These are phyloP conservation scores for Halichondria panicea DNA, from an alignment of 37 sponge, comb jelly and placozoan genomes.

Conservation along the genomic window DNA sequence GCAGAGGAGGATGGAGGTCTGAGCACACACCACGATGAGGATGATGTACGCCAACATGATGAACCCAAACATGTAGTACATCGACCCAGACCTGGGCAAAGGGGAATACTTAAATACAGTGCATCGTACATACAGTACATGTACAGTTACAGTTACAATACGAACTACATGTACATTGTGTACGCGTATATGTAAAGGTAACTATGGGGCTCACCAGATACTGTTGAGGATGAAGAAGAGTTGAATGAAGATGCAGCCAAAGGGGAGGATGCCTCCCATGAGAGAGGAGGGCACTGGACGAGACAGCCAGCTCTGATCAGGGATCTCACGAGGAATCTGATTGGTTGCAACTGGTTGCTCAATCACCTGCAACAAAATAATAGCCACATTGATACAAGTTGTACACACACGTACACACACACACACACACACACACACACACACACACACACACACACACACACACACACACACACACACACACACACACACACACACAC, in stretches of 20 bases:
- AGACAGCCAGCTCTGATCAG: conserved; percentile 88
- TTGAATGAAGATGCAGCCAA: conserved; percentile 98
- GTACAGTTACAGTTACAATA: too few species aligned
- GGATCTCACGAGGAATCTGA: conserved; percentile 98
- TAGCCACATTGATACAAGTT: neutral
- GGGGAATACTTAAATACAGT: too few species aligned
- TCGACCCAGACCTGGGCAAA: conserved; percentile 85
- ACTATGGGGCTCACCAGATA: conserved; percentile 79
- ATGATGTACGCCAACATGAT: conserved; percentile 90
- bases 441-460: conserved; percentile 1
- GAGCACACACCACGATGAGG: conserved; percentile 84
- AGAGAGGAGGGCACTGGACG: conserved; percentile 76
- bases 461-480: too few species aligned
- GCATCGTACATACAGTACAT: too few species aligned
- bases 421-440: too few species aligned
- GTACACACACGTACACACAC: too few species aligned
- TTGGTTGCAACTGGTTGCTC: conserved; percentile 89
- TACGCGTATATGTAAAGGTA: too few species aligned
- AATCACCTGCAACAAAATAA: conserved; percentile 58
- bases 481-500: too few species aligned
- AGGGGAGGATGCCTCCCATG: conserved; percentile 97
- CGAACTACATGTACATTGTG: too few species aligned
- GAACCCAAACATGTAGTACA: conserved; percentile 99
- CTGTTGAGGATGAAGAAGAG: conserved; percentile 97
- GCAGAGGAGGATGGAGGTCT: conserved; percentile 92